Conservation (phyloP, 1,140 invertebrate species). For the Plodia interpunctella region DNA sequence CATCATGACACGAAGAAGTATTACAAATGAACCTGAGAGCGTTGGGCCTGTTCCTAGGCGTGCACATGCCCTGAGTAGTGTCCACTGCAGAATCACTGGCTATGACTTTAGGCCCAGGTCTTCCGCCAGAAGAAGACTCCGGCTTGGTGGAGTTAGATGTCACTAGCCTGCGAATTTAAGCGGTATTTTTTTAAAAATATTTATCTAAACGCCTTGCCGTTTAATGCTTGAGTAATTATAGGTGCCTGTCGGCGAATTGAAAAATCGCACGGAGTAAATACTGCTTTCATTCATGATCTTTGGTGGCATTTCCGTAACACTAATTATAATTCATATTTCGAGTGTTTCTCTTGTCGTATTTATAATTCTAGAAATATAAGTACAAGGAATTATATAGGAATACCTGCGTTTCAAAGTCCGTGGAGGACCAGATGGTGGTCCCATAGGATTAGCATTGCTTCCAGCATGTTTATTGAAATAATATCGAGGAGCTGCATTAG, state of each 20-base stretch:
- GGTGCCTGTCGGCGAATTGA: not conserved
- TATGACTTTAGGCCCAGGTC: slow-evolving; percentile 29
- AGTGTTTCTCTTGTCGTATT: too few relatives aligned
- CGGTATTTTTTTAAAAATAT: too few relatives aligned
- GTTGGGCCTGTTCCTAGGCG: slow-evolving; percentile 48
- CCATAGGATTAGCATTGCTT: slow-evolving; percentile 45
- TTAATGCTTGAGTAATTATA: too few relatives aligned
- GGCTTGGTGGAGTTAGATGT: slow-evolving; percentile 52
- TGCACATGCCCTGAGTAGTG: slow-evolving; percentile 40
- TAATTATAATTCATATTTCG: too few relatives aligned
- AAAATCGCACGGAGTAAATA: too few relatives aligned
- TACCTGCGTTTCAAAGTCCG: slow-evolving; percentile 47
- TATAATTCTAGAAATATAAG: too few relatives aligned
- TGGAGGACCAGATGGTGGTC: slow-evolving; percentile 45
- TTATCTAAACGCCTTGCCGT: too few relatives aligned
- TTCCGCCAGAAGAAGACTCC: slow-evolving; percentile 48
- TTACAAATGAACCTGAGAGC: slow-evolving; percentile 15
- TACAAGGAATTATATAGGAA: slow-evolving; percentile 10
- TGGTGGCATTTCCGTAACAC: too few relatives aligned
- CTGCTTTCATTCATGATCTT: too few relatives aligned
- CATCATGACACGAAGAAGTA: too few relatives aligned
- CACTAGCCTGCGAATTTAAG: slow-evolving; percentile 37
- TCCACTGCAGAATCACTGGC: slow-evolving; percentile 56
- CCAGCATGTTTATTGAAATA: slow-evolving; percentile 33
- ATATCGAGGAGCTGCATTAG: slow-evolving; percentile 46